phyloP scores from a whole-genome alignment of 2,797 vertebrate species.

The Myotis vivesi region DNA sequence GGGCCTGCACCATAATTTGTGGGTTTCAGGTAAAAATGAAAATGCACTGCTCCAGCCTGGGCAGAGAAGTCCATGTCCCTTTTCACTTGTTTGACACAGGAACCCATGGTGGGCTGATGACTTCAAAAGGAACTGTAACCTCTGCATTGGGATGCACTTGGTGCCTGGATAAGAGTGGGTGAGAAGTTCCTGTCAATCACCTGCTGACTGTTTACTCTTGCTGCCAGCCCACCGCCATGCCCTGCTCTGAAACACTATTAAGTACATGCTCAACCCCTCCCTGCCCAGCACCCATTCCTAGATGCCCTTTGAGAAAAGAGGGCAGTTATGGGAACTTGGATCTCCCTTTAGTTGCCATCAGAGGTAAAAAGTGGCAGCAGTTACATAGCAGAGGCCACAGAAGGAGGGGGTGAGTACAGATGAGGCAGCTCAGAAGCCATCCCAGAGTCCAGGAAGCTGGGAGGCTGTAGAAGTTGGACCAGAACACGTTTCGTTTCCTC shows the following conservation, averaged over 20 bases:
- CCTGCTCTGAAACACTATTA: background rate
- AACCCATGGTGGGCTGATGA: background rate
- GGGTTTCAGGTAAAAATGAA: background rate
- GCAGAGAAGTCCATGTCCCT: background rate
- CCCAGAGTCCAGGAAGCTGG: background rate
- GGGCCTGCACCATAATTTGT: background rate
- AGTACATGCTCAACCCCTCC: background rate
- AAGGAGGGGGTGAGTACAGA: fast-evolving
- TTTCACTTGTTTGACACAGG: background rate
- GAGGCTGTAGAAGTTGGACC: background rate
- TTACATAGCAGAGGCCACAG: fast-evolving
- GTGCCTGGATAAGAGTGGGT: fast-evolving
- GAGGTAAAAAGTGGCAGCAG: background rate
- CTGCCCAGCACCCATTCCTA: fast-evolving
- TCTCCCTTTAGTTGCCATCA: background rate
- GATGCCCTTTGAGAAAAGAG: background rate
- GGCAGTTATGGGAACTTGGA: background rate
- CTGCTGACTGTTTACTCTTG: background rate
- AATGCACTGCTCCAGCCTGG: background rate
- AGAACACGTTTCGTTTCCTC: background rate
- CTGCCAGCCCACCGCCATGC: background rate
- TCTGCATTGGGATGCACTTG: background rate
- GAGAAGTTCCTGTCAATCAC: background rate
- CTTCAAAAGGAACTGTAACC: background rate
- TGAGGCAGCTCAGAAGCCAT: background rate